Evolutionary conservation across 2,113 vertebrate genomes (phyloP), one percentile per base, ranked within the genome.

Genomic region (Etia nguti): DNA sequence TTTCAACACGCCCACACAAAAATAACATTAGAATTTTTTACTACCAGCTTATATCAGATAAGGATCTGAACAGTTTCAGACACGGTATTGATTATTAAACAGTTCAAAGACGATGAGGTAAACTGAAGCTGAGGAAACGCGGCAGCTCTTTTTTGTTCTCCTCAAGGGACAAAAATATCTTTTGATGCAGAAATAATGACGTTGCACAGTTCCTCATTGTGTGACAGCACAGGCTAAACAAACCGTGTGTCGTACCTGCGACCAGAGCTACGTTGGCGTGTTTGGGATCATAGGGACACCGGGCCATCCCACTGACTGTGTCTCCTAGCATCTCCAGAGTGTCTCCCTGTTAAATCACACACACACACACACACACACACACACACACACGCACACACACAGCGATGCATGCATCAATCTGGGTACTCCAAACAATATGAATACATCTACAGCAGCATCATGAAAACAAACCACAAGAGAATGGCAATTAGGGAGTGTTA

Each of bases 211-310:
- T 79, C 6, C 16, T 62, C 31, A 62, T 62, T 7, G 16, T 62
- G 59, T 7, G 59, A 4, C 29, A 62, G 29, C 29, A 34, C 6
- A 3, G 4, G 10, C 3, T 4, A 2, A 16, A 50, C 16, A 8
- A 75, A 20, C 3, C 10, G 2, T 12, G 75, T n/a, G 18, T 4
- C 92, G 95, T 93, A 99, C 99, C 99, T 90, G 99, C 97, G 92
- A 99, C 99, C 52, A 98, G 95, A 79, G 98, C 99, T 5, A 99
- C 98, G 3, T 99, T 99, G 92, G 98, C 98, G 0, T 99, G 98
- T 91, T 98, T 99, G 80, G 98, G 98, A 88, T 99, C 99, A 0
- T 99, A 99, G 0, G 98, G 98, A 85, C 98, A 99, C 6, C 98
- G 97, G 0, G 98, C 98, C 98, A 99, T 99, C 36, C 98, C 98